Percentiles rank a stretch among this genome's conserved stretches.
phyloP scores from a whole-genome alignment of 1,140 invertebrate species.

The Bactericera cockerelli region DNA sequence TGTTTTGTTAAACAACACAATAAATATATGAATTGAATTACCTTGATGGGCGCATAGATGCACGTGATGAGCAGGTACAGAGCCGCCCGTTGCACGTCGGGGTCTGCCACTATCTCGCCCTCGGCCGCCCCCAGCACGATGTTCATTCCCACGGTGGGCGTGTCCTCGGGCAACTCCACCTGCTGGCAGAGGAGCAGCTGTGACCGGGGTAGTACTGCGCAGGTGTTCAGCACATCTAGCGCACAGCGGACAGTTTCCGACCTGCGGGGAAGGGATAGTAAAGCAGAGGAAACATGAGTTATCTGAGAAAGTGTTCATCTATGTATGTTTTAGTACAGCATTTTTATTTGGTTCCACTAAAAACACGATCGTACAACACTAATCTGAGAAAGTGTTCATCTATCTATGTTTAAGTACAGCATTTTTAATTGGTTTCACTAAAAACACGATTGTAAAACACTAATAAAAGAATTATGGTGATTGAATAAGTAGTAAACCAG shows the following conservation, averaged over 20 bases:
- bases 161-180: constrained; percentile 56
- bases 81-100: constrained; percentile 82
- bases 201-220: constrained; percentile 74
- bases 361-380: too few relatives aligned
- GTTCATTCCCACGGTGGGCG: constrained; percentile 47
- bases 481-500: too few relatives aligned
- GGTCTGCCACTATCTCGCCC: constrained; percentile 72
- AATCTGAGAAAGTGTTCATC: too few relatives aligned
- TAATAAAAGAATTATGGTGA: too few relatives aligned
- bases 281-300: constrained; percentile 15
- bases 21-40: too few relatives aligned
- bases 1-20: too few relatives aligned
- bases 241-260: constrained; percentile 79
- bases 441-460: too few relatives aligned
- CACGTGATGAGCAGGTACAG: constrained; percentile 78
- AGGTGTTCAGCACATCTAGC: constrained; percentile 76
- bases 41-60: constrained; percentile 78
- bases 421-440: too few relatives aligned
- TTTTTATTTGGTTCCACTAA: too few relatives aligned
- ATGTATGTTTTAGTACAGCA: too few relatives aligned
- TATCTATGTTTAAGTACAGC: too few relatives aligned
- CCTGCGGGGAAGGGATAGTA: constrained; percentile 32
- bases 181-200: constrained; percentile 65
- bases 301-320: too few relatives aligned
- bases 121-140: constrained; percentile 61